A percentile compares a stretch with the other conserved stretches of the same genome.
Conservation (phyloP, 2,888 invertebrate genomes). For the Rhagophthalmus giganteus region DNA sequence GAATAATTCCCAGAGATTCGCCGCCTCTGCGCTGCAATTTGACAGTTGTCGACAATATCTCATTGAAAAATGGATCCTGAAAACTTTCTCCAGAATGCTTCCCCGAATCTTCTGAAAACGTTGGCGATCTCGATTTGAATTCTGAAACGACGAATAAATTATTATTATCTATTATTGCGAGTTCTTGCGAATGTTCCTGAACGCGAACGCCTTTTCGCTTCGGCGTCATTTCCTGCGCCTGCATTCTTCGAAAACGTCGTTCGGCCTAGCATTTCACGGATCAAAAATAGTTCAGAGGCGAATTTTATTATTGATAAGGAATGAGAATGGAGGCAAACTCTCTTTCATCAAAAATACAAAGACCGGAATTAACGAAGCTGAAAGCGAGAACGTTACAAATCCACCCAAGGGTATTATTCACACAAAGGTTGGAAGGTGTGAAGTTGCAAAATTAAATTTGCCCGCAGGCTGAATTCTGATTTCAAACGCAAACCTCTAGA, state of each 20-base stretch:
- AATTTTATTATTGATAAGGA: too few relatives aligned
- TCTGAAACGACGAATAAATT: conserved; percentile 43
- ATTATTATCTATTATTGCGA: conserved; percentile 1
- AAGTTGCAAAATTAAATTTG: conserved; percentile 17
- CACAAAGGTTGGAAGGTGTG: conserved; percentile 15
- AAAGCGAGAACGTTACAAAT: conserved; percentile 15
- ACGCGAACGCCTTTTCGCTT: too few relatives aligned
- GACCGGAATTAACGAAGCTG: conserved; percentile 12
- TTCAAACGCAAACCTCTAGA: background rate
- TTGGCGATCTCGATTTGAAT: conserved; percentile 53
- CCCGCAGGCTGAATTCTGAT: conserved; percentile 4
- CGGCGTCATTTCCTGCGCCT: too few relatives aligned
- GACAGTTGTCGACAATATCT: conserved; percentile 51
- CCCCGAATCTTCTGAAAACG: conserved; percentile 53
- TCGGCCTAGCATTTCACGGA: too few relatives aligned
- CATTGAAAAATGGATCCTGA: conserved; percentile 41
- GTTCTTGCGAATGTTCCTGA: too few relatives aligned
- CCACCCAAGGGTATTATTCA: conserved; percentile 18
- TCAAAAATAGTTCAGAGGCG: too few relatives aligned
- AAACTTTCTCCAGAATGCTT: conserved; percentile 49
- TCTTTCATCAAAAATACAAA: conserved; percentile 17
- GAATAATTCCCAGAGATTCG: conserved; percentile 63
- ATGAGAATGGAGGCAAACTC: background rate
- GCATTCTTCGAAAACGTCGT: too few relatives aligned
- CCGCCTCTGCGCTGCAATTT: conserved; percentile 61